Evolutionary conservation across 2,797 vertebrate genomes (phyloP).

Genomic region (Phalloptychus januarius): DNA sequence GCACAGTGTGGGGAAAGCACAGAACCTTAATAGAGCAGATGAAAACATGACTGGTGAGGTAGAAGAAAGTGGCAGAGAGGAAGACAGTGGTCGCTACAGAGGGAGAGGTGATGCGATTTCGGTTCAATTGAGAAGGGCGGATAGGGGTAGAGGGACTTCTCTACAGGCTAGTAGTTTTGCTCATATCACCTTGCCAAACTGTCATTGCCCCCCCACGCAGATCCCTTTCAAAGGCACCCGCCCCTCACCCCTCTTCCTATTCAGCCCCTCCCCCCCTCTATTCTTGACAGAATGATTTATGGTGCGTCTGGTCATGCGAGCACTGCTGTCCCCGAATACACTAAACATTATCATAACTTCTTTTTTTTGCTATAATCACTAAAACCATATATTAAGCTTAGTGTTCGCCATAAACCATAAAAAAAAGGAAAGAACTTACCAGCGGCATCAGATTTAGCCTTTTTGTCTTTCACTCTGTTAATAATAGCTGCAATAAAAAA

Average conservation of each 20-base stretch:
- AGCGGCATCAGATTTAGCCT: conserved; percentile 16
- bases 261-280: conserved; percentile 33
- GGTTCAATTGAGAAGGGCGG: background rate
- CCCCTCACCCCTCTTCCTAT: conserved; percentile 21
- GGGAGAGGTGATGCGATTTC: conserved; percentile 39
- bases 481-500: conserved; percentile 34
- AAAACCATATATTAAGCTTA: conserved; percentile 79
- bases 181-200: conserved; percentile 73
- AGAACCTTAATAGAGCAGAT: conserved; percentile 46
- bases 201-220: conserved; percentile 54
- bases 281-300: conserved; percentile 89
- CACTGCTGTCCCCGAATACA: conserved; percentile 77
- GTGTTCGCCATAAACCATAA: conserved; percentile 41
- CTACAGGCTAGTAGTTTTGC: conserved; percentile 68
- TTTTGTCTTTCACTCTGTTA: conserved; percentile 36
- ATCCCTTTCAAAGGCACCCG: conserved; percentile 25
- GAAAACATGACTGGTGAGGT: conserved; percentile 51
- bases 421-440: conserved; percentile 6
- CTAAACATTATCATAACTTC: conserved; percentile 87
- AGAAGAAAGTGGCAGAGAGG: conserved; percentile 52
- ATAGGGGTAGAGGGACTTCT: conserved; percentile 28
- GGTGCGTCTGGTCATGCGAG: conserved; percentile 78
- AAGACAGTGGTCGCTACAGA: conserved; percentile 31
- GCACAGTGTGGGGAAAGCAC: conserved; percentile 53
- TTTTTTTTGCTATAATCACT: conserved; percentile 74